Percentiles rank a stretch among this genome's conserved stretches.
Evolutionary conservation across 2,888 invertebrate species (phyloP).

Genomic region (Yponomeuta evonymella): DNA sequence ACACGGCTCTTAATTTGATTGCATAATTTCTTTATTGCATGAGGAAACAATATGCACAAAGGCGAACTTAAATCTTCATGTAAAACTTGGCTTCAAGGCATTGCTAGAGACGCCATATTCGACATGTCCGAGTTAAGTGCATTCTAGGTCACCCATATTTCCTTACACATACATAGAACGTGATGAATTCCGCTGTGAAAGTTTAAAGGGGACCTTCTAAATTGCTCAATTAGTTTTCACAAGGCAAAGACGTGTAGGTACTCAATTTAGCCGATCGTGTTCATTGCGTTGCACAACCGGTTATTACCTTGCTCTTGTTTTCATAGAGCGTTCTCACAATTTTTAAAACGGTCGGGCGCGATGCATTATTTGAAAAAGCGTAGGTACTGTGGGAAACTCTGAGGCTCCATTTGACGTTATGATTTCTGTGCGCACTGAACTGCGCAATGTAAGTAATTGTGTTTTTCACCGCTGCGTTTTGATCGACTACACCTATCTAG

Average conservation of each 20-base stretch:
- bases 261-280: constrained; percentile 22
- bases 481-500: not conserved
- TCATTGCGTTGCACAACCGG: constrained; percentile 52
- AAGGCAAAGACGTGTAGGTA: constrained; percentile 24
- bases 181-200: constrained; percentile 27
- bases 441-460: constrained; percentile 21
- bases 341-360: constrained; percentile 9
- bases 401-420: constrained; percentile 16
- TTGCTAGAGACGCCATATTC: no score
- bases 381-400: constrained; percentile 46
- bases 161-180: not conserved
- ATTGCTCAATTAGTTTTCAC: constrained; percentile 51
- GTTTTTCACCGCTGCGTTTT: constrained; percentile 15
- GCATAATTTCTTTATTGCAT: no score
- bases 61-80: no score
- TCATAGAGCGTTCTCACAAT: constrained; percentile 46
- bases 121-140: no score
- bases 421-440: constrained; percentile 15
- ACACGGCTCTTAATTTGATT: no score
- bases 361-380: constrained; percentile 36
- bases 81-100: no score
- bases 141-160: not conserved
- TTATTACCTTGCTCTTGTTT: constrained; percentile 57
- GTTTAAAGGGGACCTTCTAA: constrained; percentile 36
- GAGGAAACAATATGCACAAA: no score